Evolutionary conservation across 2,113 vertebrate genomes (phyloP), one percentile per base, ranked within the genome.

Genomic region (Xiphorhynchus elegans): DNA sequence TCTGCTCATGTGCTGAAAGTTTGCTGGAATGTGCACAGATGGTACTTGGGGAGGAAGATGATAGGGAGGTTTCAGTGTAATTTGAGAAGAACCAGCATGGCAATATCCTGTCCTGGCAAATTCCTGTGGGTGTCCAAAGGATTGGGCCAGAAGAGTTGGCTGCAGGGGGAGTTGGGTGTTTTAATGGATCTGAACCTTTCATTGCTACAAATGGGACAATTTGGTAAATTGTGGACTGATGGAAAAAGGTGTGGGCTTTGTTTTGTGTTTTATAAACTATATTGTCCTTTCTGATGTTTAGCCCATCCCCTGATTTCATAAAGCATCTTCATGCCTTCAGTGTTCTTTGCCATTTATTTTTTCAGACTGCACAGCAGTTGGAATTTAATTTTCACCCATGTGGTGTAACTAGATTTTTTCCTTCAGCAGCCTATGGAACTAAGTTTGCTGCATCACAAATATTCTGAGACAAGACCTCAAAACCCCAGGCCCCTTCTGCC

Each of bases 71-170:
- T 84, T 97, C 69, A 75, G 95, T 91, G 95, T 90, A 96, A 86
- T 74, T 58, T 95, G 84, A 96, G 80, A 96, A 91, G 91, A 97
- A 74, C 77, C 92, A 95, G 90, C 88, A 68, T 4, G 19, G 95
- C 97, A 97, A 94, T 97, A 97, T 63, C 84, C 83, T n/a, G 74
- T 66, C 90, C 93, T 92, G 93, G 95, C 89, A 91, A 92, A 97
- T 95, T 96, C 94, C 91, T 96, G 83, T 19, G 49, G 96, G 88
- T 95, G 64, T 89, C 87, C 84, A 69, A 95, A 97, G 79, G 89
- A 46, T n/a, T 20, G 60, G 89, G 42, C 79, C 95, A 96, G 93
- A 87, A 97, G 73, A 62, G 8, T 39, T 89, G 91, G 63, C 46
- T 68, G 42, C 73, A 56, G 60, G 63, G 56, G 72, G 53, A 82